A percentile compares a stretch with the other conserved stretches of the same genome.
Evolutionary conservation across 1,140 invertebrate species (phyloP).

Genomic region (Heliothis subflexa): DNA sequence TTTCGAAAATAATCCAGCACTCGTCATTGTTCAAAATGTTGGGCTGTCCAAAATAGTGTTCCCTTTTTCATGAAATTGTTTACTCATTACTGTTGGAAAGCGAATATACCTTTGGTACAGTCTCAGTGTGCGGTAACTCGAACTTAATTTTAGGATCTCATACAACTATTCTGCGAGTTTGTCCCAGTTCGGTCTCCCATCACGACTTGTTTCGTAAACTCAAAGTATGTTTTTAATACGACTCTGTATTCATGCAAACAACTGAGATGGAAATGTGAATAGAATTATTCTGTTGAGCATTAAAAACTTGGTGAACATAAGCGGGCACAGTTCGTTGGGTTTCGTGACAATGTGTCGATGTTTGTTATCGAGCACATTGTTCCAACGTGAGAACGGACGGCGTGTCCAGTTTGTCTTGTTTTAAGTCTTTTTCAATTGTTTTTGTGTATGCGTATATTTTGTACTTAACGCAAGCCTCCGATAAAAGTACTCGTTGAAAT

Average conservation of each 20-base stretch:
- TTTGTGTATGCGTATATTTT: conserved; percentile 8
- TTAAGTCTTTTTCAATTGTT: conserved; percentile 19
- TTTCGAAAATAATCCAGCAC: conserved; percentile 44
- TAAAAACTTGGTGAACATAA: conserved; percentile 43
- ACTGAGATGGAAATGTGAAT: conserved; percentile 47
- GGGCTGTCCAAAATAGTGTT: not conserved
- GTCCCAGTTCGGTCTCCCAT: conserved; percentile 18
- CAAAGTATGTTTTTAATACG: conserved; percentile 47
- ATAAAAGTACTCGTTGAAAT: not conserved
- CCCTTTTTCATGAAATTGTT: not conserved
- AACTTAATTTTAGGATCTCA: conserved; percentile 40
- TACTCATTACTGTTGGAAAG: conserved; percentile 17
- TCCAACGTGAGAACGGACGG: conserved; percentile 42
- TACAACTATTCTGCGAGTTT: conserved; percentile 39
- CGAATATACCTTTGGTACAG: conserved; percentile 1
- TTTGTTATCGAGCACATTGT: conserved; percentile 42
- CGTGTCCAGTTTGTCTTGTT: conserved; percentile 36
- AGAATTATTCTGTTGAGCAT: conserved; percentile 42
- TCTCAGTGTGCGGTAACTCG: conserved; percentile 14
- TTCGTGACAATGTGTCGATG: conserved; percentile 41
- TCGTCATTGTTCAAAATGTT: conserved; percentile 40
- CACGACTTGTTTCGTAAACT: conserved; percentile 40
- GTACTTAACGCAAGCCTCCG: not conserved
- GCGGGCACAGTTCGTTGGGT: conserved; percentile 41
- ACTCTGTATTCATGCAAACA: conserved; percentile 38